Evolutionary conservation across 2,113 vertebrate species (phyloP).

Genomic region (Cairina moschata): DNA sequence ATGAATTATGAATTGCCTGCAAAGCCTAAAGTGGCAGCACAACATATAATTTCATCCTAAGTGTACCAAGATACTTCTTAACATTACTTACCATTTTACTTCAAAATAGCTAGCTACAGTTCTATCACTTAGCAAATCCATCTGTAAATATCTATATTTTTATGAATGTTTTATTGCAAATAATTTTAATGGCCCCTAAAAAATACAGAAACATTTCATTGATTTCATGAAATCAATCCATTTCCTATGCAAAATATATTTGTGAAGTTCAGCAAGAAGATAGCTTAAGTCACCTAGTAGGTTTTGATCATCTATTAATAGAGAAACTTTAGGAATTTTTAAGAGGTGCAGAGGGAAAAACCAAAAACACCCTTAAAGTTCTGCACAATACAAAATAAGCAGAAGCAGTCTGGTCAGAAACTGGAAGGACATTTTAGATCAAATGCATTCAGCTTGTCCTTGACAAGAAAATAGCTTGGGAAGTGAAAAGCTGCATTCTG

Average conservation of each 20-base stretch:
- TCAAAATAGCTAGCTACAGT: background rate
- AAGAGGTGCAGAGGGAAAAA: background rate
- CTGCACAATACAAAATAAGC: background rate
- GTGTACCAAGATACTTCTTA: background rate
- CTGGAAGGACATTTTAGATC: background rate
- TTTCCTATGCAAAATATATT: background rate
- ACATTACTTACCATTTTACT: background rate
- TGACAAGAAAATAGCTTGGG: background rate
- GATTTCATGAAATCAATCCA: background rate
- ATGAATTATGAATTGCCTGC: background rate
- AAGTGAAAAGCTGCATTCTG: background rate
- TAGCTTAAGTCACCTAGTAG: background rate
- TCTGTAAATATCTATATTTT: background rate
- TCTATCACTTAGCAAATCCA: background rate
- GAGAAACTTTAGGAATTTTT: background rate
- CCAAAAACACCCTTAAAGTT: background rate
- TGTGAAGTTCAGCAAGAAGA: background rate
- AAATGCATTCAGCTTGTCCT: conserved; percentile 13
- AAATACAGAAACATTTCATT: background rate
- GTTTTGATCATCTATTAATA: background rate
- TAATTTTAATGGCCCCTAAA: background rate
- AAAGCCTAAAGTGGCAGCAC: background rate
- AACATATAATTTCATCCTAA: background rate
- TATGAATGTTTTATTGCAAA: background rate
- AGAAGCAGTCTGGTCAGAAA: background rate